Base-by-base conservation (phyloP, 2,113 vertebrate genomes). In the Oryzias woworae region DNA sequence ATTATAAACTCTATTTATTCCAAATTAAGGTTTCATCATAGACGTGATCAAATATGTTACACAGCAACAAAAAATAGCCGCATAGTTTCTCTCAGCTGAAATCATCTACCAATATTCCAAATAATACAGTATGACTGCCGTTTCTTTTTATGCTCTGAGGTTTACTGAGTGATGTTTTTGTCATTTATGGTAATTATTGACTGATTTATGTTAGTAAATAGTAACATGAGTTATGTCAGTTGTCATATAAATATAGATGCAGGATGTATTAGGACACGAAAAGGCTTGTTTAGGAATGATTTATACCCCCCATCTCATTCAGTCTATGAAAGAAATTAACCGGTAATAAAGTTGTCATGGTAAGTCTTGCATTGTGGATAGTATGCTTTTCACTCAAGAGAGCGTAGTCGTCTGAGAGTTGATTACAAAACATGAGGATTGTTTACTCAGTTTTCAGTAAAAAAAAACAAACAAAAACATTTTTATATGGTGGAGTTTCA, bases 291-390 rank as follows among this genome's bases (percentile, higher is more conserved):
- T 23, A 71, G 55, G 66, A 31, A 46, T 58, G 59, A 66, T 57
- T 71, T 69, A 68, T 71, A 12, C 28, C 46, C 44, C 57, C 60
- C 49, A 26, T 58, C 55, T 22, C 41, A 63, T 47, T 47, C 7
- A 26, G 43, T 13, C 14, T 69, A 54, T 60, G 69, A 36, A 62
- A 64, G 20, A 58, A 55, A 73, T 76, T 41, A 66, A 45, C 51
- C 23, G 14, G 20, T 47, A 56, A 22, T 66, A 50, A 69, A 54
- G 28, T 51, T 44, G 18, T 2, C 22, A 41, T 53, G 8, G 43
- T 53, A 51, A 20, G 61, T 54, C 18, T 43, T 12, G 17, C 24
- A 31, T 20, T 43, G 53, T 23, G 50, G 23, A 20, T n/a, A 24
- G 5, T 16, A 2, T 22, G 50, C 28, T 18, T 42, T 44, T 75